Percentiles rank a stretch among this genome's conserved stretches.
Evolutionary conservation across 2,113 vertebrate genomes (phyloP).

Genomic region (Chionodraco myersi): DNA sequence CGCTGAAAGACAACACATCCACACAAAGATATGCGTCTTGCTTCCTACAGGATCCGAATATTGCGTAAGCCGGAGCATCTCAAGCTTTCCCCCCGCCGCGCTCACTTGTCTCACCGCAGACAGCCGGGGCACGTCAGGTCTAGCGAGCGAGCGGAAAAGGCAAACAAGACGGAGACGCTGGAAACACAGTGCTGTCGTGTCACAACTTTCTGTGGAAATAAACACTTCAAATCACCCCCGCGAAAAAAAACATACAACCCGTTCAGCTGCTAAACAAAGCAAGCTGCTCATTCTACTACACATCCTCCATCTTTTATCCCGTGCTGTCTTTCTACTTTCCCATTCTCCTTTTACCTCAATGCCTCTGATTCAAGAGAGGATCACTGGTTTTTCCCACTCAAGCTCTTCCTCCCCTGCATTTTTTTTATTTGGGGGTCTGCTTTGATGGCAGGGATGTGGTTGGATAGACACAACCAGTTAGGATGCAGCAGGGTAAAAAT

Average conservation of each 20-base stretch:
- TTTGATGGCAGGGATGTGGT: constrained; percentile 35
- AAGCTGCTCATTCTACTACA: constrained; percentile 10
- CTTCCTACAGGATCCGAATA: background rate
- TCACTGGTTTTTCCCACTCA: constrained; percentile 19
- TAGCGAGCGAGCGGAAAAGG: constrained; percentile 27
- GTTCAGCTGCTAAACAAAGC: constrained; percentile 38
- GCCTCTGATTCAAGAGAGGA: constrained; percentile 14
- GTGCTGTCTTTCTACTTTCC: constrained; percentile 8
- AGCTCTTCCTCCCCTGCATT: background rate
- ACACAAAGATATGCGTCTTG: background rate
- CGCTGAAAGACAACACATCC: background rate
- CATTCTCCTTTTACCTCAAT: constrained; percentile 22
- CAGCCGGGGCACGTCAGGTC: constrained; percentile 2
- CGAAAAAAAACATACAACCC: constrained; percentile 30
- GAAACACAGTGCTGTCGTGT: constrained; percentile 59
- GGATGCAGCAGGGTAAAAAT: constrained; percentile 41
- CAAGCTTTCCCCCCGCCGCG: background rate
- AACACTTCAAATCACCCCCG: constrained; percentile 49
- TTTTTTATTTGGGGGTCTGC: constrained; percentile 16
- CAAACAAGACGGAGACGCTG: constrained; percentile 51
- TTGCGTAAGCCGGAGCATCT: constrained; percentile 4
- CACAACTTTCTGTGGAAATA: constrained; percentile 68
- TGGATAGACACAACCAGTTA: constrained; percentile 36
- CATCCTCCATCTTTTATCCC: background rate
- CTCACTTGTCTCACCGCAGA: constrained; percentile 42